A percentile compares a stretch with the other conserved stretches of the same genome.
phyloP scores from a whole-genome alignment of 2,888 invertebrate species.

The Megalurothrips usitatus region DNA sequence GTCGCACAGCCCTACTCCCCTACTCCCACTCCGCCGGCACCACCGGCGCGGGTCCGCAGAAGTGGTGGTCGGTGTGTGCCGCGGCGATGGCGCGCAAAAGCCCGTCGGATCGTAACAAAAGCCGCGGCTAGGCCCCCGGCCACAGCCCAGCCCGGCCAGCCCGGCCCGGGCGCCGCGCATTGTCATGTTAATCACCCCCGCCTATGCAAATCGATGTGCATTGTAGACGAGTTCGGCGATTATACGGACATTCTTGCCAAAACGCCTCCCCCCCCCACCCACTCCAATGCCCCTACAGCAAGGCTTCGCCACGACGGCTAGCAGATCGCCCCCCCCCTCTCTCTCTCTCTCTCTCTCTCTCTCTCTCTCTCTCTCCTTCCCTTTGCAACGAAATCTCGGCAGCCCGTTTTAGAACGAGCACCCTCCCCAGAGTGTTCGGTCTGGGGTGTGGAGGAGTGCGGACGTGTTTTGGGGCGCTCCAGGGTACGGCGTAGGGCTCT shows the following conservation, averaged over 20 bases:
- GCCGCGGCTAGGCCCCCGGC: no score
- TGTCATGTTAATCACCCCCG: not conserved
- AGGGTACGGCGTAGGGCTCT: no score
- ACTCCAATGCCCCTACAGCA: not conserved
- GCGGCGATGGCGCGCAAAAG: not conserved
- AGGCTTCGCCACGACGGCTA: not conserved
- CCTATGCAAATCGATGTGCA: slow-evolving; percentile 8
- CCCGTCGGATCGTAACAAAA: no score
- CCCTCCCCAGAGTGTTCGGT: no score
- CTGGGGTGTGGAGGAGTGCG: no score
- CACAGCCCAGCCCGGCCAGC: not conserved
- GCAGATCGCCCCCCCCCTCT: no score
- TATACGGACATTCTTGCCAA: slow-evolving; percentile 25
- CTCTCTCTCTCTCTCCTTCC: slow-evolving; percentile 6
- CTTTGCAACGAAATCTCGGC: no score
- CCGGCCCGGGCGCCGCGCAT: not conserved
- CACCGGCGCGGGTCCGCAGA: not conserved
- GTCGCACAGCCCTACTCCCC: no score
- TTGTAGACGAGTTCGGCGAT: not conserved
- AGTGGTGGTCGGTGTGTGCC: not conserved
- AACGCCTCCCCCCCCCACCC: not conserved
- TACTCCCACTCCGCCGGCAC: not conserved
- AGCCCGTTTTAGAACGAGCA: no score
- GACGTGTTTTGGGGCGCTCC: no score
- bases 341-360: slow-evolving; percentile 18